phyloP scores from a whole-genome alignment of 2,113 vertebrate species.

The Brienomyrus longianalis region DNA sequence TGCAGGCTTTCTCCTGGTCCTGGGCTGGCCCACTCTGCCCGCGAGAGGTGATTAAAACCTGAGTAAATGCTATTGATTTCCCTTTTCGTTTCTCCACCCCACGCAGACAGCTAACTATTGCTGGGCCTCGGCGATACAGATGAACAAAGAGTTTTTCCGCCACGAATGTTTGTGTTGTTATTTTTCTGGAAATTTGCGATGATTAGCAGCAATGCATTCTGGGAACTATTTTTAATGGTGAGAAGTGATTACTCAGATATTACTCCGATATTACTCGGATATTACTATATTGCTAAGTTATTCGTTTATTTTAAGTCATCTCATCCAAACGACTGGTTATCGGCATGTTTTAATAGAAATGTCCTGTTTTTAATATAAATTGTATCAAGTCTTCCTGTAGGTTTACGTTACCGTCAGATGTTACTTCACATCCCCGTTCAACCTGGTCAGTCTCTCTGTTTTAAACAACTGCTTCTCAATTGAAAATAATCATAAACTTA shows the following conservation, averaged over 20 bases:
- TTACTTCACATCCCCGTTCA: neutral
- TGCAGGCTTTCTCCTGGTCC: neutral
- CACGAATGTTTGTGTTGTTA: neutral
- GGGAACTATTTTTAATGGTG: neutral
- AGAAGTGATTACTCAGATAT: neutral
- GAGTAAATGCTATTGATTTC: slow-evolving; percentile 6
- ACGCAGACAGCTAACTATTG: neutral
- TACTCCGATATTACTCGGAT: neutral
- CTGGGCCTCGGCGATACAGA: neutral
- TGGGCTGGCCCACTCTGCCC: neutral
- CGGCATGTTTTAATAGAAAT: neutral
- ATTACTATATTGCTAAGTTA: neutral
- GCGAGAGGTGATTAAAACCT: neutral
- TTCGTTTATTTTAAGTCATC: neutral
- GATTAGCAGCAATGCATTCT: neutral
- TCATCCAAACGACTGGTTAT: neutral
- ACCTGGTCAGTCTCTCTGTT: neutral
- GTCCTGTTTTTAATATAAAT: neutral
- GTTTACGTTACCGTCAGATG: neutral
- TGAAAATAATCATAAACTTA: neutral
- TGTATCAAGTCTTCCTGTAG: neutral
- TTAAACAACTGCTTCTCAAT: neutral
- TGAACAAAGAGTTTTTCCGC: neutral
- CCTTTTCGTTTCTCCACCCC: neutral
- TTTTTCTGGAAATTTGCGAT: neutral